Base-by-base conservation (phyloP, 1,140 invertebrate species). In the Drosophila oshimai region DNA sequence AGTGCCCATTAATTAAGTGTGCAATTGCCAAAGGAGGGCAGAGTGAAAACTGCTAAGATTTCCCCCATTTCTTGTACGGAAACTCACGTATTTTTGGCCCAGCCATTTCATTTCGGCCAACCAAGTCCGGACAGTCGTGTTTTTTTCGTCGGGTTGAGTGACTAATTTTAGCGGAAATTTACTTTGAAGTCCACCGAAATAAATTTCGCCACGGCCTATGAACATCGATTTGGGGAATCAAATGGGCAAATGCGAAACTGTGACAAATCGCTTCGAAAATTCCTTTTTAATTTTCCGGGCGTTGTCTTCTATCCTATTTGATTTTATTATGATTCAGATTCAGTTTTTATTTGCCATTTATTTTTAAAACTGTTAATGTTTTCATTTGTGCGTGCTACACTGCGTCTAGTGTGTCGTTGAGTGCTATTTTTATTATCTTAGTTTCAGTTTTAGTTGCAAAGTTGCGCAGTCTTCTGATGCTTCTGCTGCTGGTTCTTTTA, bases 1-100 rank as follows among this genome's bases (percentile, higher is more conserved):
- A 62, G 53, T 72, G 74, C 81, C 86, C 81, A 87, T 86, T 86
- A 86, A 86, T 86, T 86, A 86, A 86, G 81, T 87, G 81, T 81
- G 81, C 81, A 86, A 87, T 86, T 81, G 68, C 76, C 62, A 53
- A 51, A 26, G 31, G n/a, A 70, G 51, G 44, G 28, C 61, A 34
- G 41, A 10, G 22, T 28, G 29, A 22, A 67, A 41, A 54, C 6
- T 64, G 60, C 44, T 18, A 55, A 58, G 28, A 67, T 68, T 45
- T 50, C 20, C 74, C 51, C 53, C 46, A 22, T 20, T 49, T 54
- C 12, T 44, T 10, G 22, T 13, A 17, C 31, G 34, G 18, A 36
- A 57, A 41, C 42, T 70, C 28, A 26, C 33, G 51, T 79, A 74
- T 74, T 80, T 81, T 75, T 75, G 72, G 77, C 65, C 29, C 54